Percentiles rank a stretch among this genome's conserved stretches.
phyloP scores from a whole-genome alignment of 53 echinoderm and acorn worm genomes.

The Arbacia lixula region DNA sequence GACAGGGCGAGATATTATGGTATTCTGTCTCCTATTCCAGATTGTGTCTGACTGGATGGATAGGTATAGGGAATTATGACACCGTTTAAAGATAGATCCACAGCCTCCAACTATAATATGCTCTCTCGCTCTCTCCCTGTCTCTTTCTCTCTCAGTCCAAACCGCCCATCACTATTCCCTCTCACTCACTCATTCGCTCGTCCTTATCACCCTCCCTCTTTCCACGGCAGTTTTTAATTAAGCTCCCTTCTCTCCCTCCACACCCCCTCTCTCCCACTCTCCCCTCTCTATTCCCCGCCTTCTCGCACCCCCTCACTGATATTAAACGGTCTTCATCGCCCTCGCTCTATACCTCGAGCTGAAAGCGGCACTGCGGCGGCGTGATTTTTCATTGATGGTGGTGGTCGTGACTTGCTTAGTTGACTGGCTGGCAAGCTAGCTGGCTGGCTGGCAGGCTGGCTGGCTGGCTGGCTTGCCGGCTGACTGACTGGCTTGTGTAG shows the following conservation, averaged over 20 bases:
- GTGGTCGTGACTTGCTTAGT: background rate
- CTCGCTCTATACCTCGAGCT: conserved; percentile 3
- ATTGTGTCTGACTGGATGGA: background rate
- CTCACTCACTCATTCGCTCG: background rate
- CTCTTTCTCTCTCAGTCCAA: too few species aligned
- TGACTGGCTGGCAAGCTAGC: too few species aligned
- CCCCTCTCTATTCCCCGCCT: too few species aligned
- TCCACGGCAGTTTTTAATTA: conserved; percentile 31
- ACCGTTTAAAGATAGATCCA: conserved; percentile 5
- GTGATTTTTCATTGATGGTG: conserved; percentile 50
- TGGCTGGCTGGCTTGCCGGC: too few species aligned
- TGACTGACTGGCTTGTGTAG: too few species aligned
- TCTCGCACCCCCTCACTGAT: background rate
- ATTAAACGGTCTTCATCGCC: conserved; percentile 16
- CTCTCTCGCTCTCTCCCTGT: too few species aligned
- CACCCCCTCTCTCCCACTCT: too few species aligned
- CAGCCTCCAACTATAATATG: too few species aligned
- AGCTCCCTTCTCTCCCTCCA: background rate
- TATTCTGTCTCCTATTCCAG: too few species aligned
- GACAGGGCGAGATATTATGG: too few species aligned
- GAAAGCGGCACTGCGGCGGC: conserved; percentile 5
- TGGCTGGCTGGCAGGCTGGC: too few species aligned
- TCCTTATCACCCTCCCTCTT: conserved; percentile 17
- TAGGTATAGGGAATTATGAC: conserved; percentile 25
- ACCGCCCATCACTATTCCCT: too few species aligned